Percentiles rank a stretch among this genome's conserved stretches.
Conservation (phyloP, 2,888 invertebrate species). For the Nemurella pictetii region DNA sequence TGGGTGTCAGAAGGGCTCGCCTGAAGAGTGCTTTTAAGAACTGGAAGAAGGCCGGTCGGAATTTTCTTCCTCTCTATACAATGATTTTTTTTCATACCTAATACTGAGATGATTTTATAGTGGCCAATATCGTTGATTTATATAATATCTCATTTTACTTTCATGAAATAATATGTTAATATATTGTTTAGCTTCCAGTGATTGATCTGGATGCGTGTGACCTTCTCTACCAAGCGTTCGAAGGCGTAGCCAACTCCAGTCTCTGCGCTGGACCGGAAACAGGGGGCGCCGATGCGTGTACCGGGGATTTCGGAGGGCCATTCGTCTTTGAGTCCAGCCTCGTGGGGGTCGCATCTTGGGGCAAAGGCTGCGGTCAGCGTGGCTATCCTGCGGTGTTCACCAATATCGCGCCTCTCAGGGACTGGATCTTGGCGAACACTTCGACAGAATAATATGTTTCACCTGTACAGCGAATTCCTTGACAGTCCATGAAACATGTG, state of each 20-base stretch:
- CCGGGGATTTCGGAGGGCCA: neutral
- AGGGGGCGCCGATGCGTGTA: neutral
- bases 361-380: slow-evolving; percentile 1
- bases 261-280: neutral
- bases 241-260: slow-evolving; percentile 2
- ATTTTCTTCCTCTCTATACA: neutral
- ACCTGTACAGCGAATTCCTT: too few relatives aligned
- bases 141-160: too few relatives aligned
- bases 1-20: too few relatives aligned
- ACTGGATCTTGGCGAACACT: neutral
- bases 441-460: too few relatives aligned
- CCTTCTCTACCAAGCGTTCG: neutral
- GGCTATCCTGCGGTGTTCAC: slow-evolving; percentile 10
- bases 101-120: too few relatives aligned
- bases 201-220: neutral
- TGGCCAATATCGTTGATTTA: too few relatives aligned
- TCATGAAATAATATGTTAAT: neutral
- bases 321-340: neutral
- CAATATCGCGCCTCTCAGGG: neutral
- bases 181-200: neutral
- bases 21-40: too few relatives aligned
- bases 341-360: slow-evolving; percentile 5
- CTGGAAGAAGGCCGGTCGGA: too few relatives aligned
- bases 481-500: too few relatives aligned
- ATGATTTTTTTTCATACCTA: too few relatives aligned